Conservation (phyloP, 2,113 vertebrate species). For the Fregata magnificens region DNA sequence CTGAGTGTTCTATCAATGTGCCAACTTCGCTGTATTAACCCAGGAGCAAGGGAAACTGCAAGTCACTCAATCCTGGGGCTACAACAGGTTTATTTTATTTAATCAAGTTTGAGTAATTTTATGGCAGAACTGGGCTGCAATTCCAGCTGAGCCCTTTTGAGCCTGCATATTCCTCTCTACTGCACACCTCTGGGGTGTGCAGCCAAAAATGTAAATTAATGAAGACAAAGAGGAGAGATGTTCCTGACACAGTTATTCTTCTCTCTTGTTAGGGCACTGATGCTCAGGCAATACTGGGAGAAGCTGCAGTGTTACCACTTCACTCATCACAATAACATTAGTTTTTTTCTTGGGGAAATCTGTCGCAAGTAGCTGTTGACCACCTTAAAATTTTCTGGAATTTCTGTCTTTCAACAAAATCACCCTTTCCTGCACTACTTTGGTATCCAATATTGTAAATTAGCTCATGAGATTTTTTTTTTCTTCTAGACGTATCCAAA, state of each 20-base stretch:
- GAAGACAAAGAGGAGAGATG: constrained; percentile 45
- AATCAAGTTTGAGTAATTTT: constrained; percentile 50
- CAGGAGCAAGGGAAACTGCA: constrained; percentile 40
- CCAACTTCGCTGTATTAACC: constrained; percentile 29
- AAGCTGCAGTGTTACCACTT: background rate
- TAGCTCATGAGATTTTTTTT: background rate
- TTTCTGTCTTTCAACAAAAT: background rate
- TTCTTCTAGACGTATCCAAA: background rate
- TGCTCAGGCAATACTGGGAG: background rate
- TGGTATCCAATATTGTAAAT: background rate
- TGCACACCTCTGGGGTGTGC: background rate
- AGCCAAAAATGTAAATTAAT: constrained; percentile 53
- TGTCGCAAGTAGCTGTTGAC: background rate
- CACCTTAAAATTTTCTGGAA: background rate
- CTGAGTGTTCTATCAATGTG: constrained; percentile 54
- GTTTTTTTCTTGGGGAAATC: background rate
- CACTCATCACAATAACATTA: background rate
- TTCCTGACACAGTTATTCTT: constrained; percentile 7
- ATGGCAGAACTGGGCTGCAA: constrained; percentile 17
- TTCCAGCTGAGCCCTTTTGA: constrained; percentile 56
- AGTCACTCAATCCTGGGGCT: constrained; percentile 24
- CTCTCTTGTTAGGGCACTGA: background rate
- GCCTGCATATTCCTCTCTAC: constrained; percentile 23
- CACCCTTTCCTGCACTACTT: background rate
- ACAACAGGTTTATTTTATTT: constrained; percentile 57